Evolutionary conservation across 2,113 vertebrate species (phyloP), one percentile per base, ranked within the genome.

Genomic region (Ceyx melanurus): DNA sequence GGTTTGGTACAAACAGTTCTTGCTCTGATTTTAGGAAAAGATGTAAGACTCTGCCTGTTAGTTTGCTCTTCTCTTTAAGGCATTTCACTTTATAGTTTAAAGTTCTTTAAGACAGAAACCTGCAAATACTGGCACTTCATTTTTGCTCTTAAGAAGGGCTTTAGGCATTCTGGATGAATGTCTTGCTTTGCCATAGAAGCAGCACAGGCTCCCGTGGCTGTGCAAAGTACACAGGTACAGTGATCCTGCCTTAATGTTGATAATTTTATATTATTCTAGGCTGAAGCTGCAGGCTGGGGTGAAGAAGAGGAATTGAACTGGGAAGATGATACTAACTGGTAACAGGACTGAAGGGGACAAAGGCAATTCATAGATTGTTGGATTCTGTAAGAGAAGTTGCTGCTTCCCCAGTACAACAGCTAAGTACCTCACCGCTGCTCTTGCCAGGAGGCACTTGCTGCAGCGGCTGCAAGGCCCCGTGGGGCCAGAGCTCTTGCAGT

Each of bases 271-370:
- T 77, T 26, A 85, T 94, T 93, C 78, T 96, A 99, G 99, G 97
- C 95, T 51, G 99, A 99, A 94, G 93, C 97, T 31, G 97, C 97
- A 84, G 99, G 99, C 95, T 99, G 99, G 99, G 99, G 97, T 70
- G 98, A 99, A 75, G 98, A 97, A 26, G 98, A 98, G 6, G 99
- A 99, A 22, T 96, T 99, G 88, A 98, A 98, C 97, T 99, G 99
- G 99, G 99, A 98, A 92, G 98, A 99, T 26, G 98, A 98, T 53
- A 97, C 82, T 25, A 93, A 79, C 94, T 99, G 99, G 98, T 99
- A 98, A 98, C 7, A 65, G 82, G 75, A 42, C 4, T 64, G 35
- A 77, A 42, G 5, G 43, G 91, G 56, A 48, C 31, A 56, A 61
- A 77, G 88, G 60, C 1, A 2, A 35, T 42, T 25, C 23, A 10